Base-by-base conservation (phyloP, 2,797 vertebrate genomes). In the Pelodytes ibericus region DNA sequence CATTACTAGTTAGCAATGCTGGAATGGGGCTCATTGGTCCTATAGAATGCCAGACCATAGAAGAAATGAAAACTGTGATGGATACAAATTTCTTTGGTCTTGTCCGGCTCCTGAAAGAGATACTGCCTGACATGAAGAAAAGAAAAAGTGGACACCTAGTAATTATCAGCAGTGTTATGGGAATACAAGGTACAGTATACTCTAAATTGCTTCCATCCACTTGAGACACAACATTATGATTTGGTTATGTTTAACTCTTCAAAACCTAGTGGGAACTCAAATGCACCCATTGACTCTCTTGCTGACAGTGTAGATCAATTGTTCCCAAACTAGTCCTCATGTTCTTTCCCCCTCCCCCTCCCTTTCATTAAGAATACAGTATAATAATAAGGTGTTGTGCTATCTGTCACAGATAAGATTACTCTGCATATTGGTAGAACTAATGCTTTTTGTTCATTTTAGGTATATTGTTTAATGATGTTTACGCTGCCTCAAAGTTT, bases 1-100 rank as follows among this genome's bases (percentile, higher is more conserved):
- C 29, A 83, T 78, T 57, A 4, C 82, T 76, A 95, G 94, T 96
- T 63, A 95, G 93, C 77, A 96, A 95, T 82, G 94, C 94, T 77
- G 94, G 93, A 51, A 89, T 94, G 89, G 94, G 94, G 30, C 87
- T 95, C 75, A 94, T 94, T 64, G 93, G 94, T 56, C 94, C 94
- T 3, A 93, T 95, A 26, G 94, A 95, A 82, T 95, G 94, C 81
- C 94, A 94, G 78, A 90, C 88, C n/a, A 90, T 95, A 0, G 89
- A 94, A 1, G 93, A 96, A 80, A 95, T 95, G 94, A 94, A 90
- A 84, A 89, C 81, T 0, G 90, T 95, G 80, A 94, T 95, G 93
- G 94, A 95, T 75, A 95, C 94, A 79, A 95, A 96, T 86, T 95
- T 95, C 87, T 95, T 95, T 0, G 94, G 95, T 39, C 78, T 95